Conservation (phyloP, 1,140 invertebrate genomes). For the Lineus longissimus region DNA sequence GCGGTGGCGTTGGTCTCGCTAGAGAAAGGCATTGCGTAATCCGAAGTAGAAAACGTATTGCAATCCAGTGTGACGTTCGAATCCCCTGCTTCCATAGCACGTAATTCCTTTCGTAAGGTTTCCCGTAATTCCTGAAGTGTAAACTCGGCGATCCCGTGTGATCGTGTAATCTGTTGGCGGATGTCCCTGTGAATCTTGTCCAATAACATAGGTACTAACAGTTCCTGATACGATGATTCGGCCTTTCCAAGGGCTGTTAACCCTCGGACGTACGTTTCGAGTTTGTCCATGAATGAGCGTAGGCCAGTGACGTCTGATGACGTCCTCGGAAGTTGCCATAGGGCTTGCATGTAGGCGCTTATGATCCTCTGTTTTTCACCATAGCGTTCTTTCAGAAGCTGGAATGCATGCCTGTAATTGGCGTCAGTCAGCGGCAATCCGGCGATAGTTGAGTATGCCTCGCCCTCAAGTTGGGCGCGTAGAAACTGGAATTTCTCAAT, state of each 20-base stretch:
- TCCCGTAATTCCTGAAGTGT: not conserved
- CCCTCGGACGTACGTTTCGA: not conserved
- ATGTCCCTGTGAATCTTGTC: not conserved
- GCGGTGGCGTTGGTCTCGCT: not conserved
- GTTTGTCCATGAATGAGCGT: not conserved
- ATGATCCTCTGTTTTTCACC: not conserved
- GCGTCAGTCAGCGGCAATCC: not conserved
- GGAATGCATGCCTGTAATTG: not conserved
- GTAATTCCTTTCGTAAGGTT: not conserved
- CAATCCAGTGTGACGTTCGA: not conserved
- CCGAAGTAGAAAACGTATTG: not conserved
- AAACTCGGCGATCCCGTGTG: not conserved
- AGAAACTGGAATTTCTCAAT: conserved; percentile 1
- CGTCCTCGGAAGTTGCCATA: not conserved
- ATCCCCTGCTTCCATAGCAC: not conserved
- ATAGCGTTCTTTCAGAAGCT: not conserved
- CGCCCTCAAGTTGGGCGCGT: not conserved
- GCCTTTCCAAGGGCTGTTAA: not conserved
- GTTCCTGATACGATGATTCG: not conserved
- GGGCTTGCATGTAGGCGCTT: not conserved
- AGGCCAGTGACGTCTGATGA: not conserved
- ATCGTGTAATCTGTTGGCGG: not conserved
- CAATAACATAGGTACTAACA: not conserved
- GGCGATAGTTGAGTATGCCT: not conserved
- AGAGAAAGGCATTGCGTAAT: not conserved